These are phyloP conservation scores for Microcebus jonahi DNA, from an alignment of 2,113 vertebrate species.

Conservation along the genomic window DNA sequence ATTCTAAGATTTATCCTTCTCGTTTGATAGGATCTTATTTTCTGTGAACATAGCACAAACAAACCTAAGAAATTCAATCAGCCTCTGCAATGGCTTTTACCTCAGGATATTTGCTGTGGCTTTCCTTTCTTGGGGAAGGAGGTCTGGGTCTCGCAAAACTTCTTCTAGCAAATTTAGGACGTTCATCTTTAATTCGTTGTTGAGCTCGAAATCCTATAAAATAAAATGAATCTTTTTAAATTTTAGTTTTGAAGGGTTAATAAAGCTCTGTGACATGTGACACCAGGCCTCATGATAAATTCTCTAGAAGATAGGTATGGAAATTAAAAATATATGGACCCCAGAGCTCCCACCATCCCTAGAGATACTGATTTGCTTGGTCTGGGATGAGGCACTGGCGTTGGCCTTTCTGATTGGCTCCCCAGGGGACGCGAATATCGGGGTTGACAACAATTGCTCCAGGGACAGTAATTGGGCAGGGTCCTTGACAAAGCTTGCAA, in stretches of 20 bases:
- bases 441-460: neutral
- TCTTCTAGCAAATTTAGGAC: conserved; percentile 97
- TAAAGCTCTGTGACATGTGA: neutral
- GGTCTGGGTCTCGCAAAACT: conserved; percentile 96
- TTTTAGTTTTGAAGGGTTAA: neutral
- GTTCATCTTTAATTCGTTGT: conserved; percentile 94
- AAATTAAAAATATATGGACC: neutral
- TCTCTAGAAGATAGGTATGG: neutral
- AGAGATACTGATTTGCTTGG: neutral
- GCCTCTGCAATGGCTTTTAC: conserved; percentile 75
- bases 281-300: neutral
- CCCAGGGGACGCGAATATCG: neutral
- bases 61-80: rapidly evolving
- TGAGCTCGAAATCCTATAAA: conserved; percentile 97
- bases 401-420: neutral
- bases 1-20: neutral
- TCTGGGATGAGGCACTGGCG: neutral
- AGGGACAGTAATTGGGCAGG: neutral
- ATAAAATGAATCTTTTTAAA: conserved; percentile 4
- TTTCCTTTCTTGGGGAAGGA: conserved; percentile 98
- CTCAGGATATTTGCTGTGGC: conserved; percentile 97
- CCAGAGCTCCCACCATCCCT: neutral
- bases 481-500: neutral
- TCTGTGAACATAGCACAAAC: neutral
- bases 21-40: neutral